These are phyloP conservation scores for Meloidogyne floridensis DNA, from an alignment of 1,140 invertebrate species.

Conservation along the genomic window DNA sequence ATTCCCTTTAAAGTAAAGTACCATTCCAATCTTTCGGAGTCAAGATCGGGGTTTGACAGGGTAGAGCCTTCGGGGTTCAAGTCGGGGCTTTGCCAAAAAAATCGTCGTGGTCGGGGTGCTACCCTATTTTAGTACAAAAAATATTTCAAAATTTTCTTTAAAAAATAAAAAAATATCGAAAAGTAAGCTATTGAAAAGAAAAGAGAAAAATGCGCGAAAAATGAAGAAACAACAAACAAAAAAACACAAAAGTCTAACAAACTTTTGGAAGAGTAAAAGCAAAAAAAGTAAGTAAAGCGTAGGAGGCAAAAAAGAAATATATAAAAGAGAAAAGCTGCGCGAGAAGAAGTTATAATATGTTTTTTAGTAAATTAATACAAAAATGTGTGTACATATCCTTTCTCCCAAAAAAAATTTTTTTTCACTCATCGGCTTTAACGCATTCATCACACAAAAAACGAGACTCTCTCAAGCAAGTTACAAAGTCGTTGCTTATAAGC, in stretches of 20 bases:
- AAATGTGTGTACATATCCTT: not conserved
- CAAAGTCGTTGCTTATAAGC: not conserved
- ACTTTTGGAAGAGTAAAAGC: not conserved
- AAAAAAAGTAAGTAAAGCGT: not conserved
- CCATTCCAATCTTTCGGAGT: too few relatives aligned
- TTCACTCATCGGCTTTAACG: constrained; percentile 1
- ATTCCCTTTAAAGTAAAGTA: too few relatives aligned
- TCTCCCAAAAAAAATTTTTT: not conserved
- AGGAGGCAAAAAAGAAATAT: not conserved
- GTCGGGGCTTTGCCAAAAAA: too few relatives aligned
- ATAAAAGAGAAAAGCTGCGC: too few relatives aligned
- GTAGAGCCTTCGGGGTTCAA: too few relatives aligned
- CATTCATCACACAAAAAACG: not conserved
- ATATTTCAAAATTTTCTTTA: too few relatives aligned
- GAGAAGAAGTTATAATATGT: not conserved
- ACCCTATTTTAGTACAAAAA: too few relatives aligned
- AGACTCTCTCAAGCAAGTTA: not conserved
- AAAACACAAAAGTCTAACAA: not conserved
- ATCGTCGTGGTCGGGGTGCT: too few relatives aligned
- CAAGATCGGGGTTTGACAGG: too few relatives aligned
- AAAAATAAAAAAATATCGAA: too few relatives aligned
- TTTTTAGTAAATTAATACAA: not conserved
- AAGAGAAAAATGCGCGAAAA: not conserved
- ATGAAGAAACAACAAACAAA: not conserved
- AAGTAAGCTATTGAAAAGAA: too few relatives aligned